Evolutionary conservation across 2,797 vertebrate species (phyloP), one percentile per base, ranked within the genome.

Genomic region (Erpetoichthys calabaricus): DNA sequence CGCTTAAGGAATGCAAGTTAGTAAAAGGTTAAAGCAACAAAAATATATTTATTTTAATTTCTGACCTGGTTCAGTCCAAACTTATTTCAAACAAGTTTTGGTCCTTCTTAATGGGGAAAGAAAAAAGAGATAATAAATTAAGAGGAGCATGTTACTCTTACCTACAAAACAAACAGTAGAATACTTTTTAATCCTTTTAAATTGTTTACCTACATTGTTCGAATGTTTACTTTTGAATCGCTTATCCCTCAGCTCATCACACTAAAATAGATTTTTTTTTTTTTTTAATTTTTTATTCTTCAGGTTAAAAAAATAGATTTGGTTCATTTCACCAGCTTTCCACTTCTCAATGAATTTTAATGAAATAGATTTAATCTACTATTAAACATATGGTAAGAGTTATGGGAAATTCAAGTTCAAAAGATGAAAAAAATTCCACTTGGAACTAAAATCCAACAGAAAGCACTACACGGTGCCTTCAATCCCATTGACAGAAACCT

Each of bases 321-420:
- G 76, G 74, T 73, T 79, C 75, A 74, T 71, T 78, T 71, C 62
- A 64, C 59, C 56, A 62, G 45, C 65, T 54, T 62, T 57, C 63
- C 68, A 62, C 59, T 70, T 73, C 78, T 70, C 72, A 70, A 73
- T 79, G 77, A 77, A 81, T 79, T 71, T 75, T 63, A 74, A 80
- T 76, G 70, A 75, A 69, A 59, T 50, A 4, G 79, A 82, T 81
- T 78, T 54, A 62, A 82, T 82, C 76, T 79, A 61, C 73, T 70
- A 66, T 64, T 63, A 68, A 71, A 68, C 73, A 75, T 41, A 66
- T 70, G 72, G 67, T 58, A 64, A 50, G 58, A 7, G 62, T 61
- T 62, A 61, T 59, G 65, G 63, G 64, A 73, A 61, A 65, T 44
- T 62, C 8, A 25, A 10, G 57, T 47, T 42, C 47, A 57, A 56